Conservation (phyloP, 2,113 vertebrate genomes). For the Leptobrachium ailaonicum region DNA sequence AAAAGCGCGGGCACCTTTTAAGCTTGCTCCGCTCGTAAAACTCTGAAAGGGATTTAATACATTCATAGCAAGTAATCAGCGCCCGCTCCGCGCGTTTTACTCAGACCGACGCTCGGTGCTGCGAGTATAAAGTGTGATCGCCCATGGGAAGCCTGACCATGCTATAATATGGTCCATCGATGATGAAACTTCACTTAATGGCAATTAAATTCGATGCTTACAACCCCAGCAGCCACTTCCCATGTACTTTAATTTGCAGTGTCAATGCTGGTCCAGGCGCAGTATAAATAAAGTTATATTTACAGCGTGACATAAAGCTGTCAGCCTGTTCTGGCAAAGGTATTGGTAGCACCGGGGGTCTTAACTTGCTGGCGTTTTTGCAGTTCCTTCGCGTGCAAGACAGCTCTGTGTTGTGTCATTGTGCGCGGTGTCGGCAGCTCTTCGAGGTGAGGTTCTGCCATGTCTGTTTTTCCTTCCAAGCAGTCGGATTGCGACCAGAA, state of each 20-base stretch:
- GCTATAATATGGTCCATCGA: conserved; percentile 9
- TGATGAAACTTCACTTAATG: conserved; percentile 23
- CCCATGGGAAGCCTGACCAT: conserved; percentile 28
- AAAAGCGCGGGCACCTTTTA: conserved; percentile 23
- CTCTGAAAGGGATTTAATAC: conserved; percentile 23
- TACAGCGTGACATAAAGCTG: conserved; percentile 19
- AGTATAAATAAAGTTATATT: conserved; percentile 31
- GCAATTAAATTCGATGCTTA: conserved; percentile 41
- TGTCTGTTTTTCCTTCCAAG: conserved; percentile 33
- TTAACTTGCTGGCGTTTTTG: not conserved
- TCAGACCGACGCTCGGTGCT: not conserved
- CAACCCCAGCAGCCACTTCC: conserved; percentile 38
- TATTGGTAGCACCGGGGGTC: conserved; percentile 4
- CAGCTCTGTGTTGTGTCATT: conserved; percentile 10
- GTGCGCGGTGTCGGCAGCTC: conserved; percentile 21
- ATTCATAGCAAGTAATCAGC: not conserved
- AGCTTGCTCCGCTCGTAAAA: conserved; percentile 30
- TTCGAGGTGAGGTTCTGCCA: conserved; percentile 16
- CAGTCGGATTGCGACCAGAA: conserved; percentile 32
- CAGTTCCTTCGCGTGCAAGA: not conserved
- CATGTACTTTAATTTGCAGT: conserved; percentile 41
- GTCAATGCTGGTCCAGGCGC: conserved; percentile 2
- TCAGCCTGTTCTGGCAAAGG: conserved; percentile 5
- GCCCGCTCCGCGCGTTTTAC: not conserved
- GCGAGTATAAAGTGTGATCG: conserved; percentile 16